phyloP scores from a whole-genome alignment of 2,113 vertebrate genomes.

The Mesitornis unicolor region DNA sequence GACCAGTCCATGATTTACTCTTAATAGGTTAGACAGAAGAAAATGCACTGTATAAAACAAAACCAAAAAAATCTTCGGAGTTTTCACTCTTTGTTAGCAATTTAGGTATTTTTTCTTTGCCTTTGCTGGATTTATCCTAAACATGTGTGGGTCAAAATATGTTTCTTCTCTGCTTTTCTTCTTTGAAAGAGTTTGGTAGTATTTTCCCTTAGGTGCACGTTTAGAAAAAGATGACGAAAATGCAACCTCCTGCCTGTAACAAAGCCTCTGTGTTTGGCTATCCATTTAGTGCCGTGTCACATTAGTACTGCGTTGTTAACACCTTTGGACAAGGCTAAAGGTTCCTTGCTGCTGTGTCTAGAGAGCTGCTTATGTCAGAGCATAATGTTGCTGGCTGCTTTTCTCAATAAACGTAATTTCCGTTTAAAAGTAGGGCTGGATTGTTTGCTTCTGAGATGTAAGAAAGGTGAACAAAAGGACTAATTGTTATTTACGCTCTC shows the following conservation, averaged over 20 bases:
- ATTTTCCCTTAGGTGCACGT: neutral
- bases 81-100: neutral
- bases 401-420: neutral
- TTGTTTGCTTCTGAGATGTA: neutral
- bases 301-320: slow-evolving; percentile 38
- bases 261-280: slow-evolving; percentile 32
- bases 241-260: neutral
- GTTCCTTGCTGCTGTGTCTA: slow-evolving; percentile 1
- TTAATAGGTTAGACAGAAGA: neutral
- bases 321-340: slow-evolving; percentile 49
- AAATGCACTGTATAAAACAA: rapidly evolving
- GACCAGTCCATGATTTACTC: neutral
- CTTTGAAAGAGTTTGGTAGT: neutral
- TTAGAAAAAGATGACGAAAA: neutral
- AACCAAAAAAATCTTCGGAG: neutral
- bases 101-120: neutral
- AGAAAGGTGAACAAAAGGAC: neutral
- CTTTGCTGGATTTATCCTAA: neutral
- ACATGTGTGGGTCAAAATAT: neutral
- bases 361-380: neutral
- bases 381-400: neutral
- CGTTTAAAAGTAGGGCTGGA: neutral
- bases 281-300: slow-evolving; percentile 26
- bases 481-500: neutral
- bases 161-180: neutral